Base-by-base conservation (phyloP, 2,797 vertebrate genomes). In the Mycteria americana region DNA sequence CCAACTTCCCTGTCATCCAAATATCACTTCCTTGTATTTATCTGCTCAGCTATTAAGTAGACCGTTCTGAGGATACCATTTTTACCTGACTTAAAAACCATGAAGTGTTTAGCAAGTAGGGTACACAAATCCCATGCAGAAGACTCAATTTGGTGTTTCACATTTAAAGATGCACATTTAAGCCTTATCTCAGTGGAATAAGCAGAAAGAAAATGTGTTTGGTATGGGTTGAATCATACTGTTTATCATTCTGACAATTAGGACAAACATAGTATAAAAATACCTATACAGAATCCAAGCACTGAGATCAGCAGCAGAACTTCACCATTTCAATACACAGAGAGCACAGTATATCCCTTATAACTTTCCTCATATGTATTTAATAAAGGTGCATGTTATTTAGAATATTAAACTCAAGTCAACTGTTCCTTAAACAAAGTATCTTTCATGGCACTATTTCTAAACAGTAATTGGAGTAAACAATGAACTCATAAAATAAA, bases 11-110 rank as follows among this genome's bases (percentile, higher is more conserved):
- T 53, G 39, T 63, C 41, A 73, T 78, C 76, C 54, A 75, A 76
- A 50, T 92, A 95, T 67, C 90, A 91, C 79, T 96, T 95, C 92
- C 94, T 60, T 78, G 24, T 60, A 90, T 76, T 90, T 87, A 88
- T 65, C 68, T 89, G 51, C 41, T 73, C 79, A 77, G 57, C n/a
- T 74, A 48, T 37, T 63, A 81, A 76, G 37, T 2, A 93, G 28
- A 74, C 7, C 1, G 0, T 13, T 59, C 60, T 62, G 35, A 80
- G 9, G 27, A 73, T 27, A 73, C 9, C 9, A 48, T 35, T 75
- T 91, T 81, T 35, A 87, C 76, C 21, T 8, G 17, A 73, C 51
- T 83, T 67, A n/a, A 80, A 92, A 88, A 23, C 7, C 25, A 51
- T 19, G 5, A 48, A 59, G 14, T 11, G n/a, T 53, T 64, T 41